Percentiles rank a stretch among this genome's conserved stretches.
These are phyloP conservation scores for Elgaria multicarinata DNA, from an alignment of 2,113 vertebrate genomes.

Conservation along the genomic window DNA sequence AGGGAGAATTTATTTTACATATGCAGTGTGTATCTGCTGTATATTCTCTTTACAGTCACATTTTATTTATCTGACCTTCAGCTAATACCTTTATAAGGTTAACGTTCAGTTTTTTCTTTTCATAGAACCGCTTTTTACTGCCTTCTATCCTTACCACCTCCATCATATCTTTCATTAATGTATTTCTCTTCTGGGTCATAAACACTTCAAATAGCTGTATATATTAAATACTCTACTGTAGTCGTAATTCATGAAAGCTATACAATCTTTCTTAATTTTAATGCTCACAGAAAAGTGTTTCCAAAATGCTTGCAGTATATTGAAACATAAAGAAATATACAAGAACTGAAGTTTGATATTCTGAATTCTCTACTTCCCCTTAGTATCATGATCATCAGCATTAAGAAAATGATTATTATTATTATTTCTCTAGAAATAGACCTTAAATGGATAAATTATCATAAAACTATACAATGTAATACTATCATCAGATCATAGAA, in stretches of 20 bases:
- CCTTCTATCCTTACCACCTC: not conserved
- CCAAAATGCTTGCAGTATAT: not conserved
- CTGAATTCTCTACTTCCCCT: not conserved
- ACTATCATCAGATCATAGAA: not conserved
- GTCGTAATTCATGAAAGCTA: not conserved
- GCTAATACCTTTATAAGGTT: slow-evolving; percentile 1
- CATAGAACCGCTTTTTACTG: not conserved
- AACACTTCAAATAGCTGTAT: not conserved
- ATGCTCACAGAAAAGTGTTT: slow-evolving; percentile 40
- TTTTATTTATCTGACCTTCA: not conserved
- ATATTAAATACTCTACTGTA: not conserved
- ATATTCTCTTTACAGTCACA: not conserved
- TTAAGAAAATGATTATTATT: not conserved
- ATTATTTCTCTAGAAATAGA: not conserved
- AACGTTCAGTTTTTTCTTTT: not conserved
- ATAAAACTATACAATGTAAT: no score
- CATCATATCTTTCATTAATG: not conserved
- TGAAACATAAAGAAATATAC: not conserved
- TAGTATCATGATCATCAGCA: not conserved
- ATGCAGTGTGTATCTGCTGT: not conserved
- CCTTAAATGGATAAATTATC: not conserved
- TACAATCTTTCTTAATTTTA: not conserved
- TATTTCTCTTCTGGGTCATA: not conserved
- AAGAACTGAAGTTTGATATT: not conserved
- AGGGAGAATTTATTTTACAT: not conserved